phyloP scores from a whole-genome alignment of 2,888 invertebrate species.

The Dione vanillae region DNA sequence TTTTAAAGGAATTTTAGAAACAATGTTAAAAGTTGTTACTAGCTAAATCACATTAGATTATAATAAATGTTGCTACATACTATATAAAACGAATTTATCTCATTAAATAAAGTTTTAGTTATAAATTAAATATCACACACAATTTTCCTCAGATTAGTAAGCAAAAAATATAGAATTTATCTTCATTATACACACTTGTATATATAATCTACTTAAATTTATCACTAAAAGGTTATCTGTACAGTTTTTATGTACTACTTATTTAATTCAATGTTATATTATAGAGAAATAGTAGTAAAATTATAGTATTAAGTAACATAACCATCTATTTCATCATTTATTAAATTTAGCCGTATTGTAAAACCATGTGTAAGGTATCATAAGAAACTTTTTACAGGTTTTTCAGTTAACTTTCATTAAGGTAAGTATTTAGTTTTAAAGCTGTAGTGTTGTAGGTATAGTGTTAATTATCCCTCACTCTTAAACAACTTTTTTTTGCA shows the following conservation, averaged over 20 bases:
- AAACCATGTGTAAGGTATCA: too few species aligned
- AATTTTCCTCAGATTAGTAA: conserved; percentile 6
- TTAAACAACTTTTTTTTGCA: too few species aligned
- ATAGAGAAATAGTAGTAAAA: not conserved
- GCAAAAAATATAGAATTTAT: not conserved
- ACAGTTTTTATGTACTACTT: not conserved
- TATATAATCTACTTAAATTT: conserved; percentile 8
- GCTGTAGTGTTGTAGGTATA: too few species aligned
- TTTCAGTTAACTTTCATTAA: too few species aligned
- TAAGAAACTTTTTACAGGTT: too few species aligned
- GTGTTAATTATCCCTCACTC: too few species aligned
- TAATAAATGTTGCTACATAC: too few species aligned
- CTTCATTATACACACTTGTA: conserved; percentile 4
- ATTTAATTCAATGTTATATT: conserved; percentile 1
- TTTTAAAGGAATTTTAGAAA: conserved; percentile 52
- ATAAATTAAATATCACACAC: not conserved
- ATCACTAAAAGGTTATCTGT: conserved; percentile 21
- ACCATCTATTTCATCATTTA: too few species aligned
- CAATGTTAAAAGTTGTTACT: conserved; percentile 41
- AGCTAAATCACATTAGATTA: conserved; percentile 29
- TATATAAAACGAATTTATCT: too few species aligned
- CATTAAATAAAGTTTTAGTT: too few species aligned
- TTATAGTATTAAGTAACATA: not conserved
- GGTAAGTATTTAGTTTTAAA: too few species aligned
- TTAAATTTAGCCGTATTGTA: too few species aligned